Evolutionary conservation across 2,113 vertebrate species (phyloP), one percentile per base, ranked within the genome.

Genomic region (Cairina moschata): DNA sequence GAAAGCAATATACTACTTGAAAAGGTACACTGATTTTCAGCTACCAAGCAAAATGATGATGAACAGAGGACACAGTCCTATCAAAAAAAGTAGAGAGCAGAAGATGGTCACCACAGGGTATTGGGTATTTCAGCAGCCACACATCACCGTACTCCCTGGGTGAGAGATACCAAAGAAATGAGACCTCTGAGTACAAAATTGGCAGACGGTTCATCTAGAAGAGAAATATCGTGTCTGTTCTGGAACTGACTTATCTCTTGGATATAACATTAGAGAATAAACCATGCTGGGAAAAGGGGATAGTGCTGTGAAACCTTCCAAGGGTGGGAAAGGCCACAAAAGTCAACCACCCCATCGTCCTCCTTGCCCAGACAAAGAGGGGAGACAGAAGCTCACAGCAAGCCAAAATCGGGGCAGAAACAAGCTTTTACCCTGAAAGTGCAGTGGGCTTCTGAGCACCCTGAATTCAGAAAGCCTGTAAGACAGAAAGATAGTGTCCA

Each of bases 291-390:
- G 22, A 50, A 60, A 88, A 67, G 18, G 34, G 11, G 78, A 10
- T 25, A 52, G 9, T 2, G 42, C 7, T 10, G 21, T 31, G 42
- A 54, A 58, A n/a, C 6, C 55, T 55, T 20, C 36, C 83, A 71
- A 5, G 11, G 18, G 25, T 0, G 0, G 48, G 13, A 44, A 50
- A 81, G 26, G 56, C 21, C 62, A 65, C 40, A 65, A 1, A 34
- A 66, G 0, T 0, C 29, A 55, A 60, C 48, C 54, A 54, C 20
- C 29, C 2, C 20, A 7, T 48, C 0, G 0, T 48, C 40, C 9
- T 36, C 31, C 50, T 88, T 68, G 48, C 31, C 11, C 12, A 8
- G 9, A 5, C 20, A 18, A 40, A 40, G 29, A 1, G 2, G 40
- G 63, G 25, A 31, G 31, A 73, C 40, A 32, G 28, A 54, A n/a